Conservation (phyloP, 2,797 vertebrate genomes). For the Brotula barbata region DNA sequence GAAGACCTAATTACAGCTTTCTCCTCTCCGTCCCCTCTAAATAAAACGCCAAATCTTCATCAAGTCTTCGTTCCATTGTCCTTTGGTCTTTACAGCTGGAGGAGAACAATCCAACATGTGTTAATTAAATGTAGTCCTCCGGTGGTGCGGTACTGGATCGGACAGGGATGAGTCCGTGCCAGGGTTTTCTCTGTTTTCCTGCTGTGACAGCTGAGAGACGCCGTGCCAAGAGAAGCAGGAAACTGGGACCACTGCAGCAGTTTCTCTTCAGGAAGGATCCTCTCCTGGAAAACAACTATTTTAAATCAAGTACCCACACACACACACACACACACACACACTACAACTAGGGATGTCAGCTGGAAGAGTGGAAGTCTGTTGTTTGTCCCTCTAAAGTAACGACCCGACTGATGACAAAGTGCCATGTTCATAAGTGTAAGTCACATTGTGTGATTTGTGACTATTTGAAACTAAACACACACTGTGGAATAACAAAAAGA, state of each 20-base stretch:
- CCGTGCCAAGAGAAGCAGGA: slow-evolving; percentile 57
- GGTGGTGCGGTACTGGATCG: too few relatives aligned
- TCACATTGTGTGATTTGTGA: slow-evolving; percentile 19
- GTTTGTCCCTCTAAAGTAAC: slow-evolving; percentile 26
- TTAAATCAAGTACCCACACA: slow-evolving; percentile 30
- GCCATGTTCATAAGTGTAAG: slow-evolving; percentile 5
- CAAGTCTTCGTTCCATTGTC: slow-evolving; percentile 1
- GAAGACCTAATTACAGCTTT: slow-evolving; percentile 41
- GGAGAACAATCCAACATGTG: neutral
- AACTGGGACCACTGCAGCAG: slow-evolving; percentile 49
- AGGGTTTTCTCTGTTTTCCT: slow-evolving; percentile 23
- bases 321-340: slow-evolving; percentile 38
- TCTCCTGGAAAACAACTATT: slow-evolving; percentile 72
- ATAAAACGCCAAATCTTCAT: slow-evolving; percentile 8
- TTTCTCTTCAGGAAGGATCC: slow-evolving; percentile 66
- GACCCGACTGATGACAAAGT: slow-evolving; percentile 30
- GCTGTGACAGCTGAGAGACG: slow-evolving; percentile 27
- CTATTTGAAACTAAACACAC: slow-evolving; percentile 22
- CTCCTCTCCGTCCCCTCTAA: slow-evolving; percentile 9
- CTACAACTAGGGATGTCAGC: slow-evolving; percentile 11
- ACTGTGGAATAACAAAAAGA: slow-evolving; percentile 20
- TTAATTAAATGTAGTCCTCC: too few relatives aligned
- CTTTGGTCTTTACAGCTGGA: slow-evolving; percentile 9
- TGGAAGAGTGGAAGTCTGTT: slow-evolving; percentile 35
- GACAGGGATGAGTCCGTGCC: neutral